Evolutionary conservation across 2,113 vertebrate genomes (phyloP).

Genomic region (Rhinopomastus cyanomelas): DNA sequence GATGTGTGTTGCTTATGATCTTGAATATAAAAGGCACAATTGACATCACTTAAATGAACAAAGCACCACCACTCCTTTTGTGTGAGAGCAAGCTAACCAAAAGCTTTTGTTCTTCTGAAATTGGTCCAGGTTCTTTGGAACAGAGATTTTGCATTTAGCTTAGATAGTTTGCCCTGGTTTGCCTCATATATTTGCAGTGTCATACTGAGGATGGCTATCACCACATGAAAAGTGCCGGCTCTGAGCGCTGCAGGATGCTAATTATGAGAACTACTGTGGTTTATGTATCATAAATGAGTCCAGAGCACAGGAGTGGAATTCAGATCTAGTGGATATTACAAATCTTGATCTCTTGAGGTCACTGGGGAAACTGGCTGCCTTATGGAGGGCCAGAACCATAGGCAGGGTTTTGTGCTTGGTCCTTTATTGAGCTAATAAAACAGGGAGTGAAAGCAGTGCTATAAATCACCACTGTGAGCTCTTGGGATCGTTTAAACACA

Average conservation of each 20-base stretch:
- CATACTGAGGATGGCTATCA: not conserved
- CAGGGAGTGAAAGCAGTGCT: not conserved
- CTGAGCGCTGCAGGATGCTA: not conserved
- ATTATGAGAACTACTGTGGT: not conserved
- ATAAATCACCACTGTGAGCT: not conserved
- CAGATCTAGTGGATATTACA: not conserved
- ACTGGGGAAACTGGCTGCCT: not conserved
- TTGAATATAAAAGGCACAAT: not conserved
- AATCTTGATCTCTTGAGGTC: not conserved
- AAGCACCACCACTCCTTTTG: not conserved
- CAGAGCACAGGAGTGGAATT: not conserved
- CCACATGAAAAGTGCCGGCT: not conserved
- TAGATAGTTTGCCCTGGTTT: not conserved
- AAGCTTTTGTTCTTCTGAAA: not conserved
- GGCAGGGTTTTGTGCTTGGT: not conserved
- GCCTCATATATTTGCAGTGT: not conserved
- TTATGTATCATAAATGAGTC: not conserved
- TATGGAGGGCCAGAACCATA: not conserved
- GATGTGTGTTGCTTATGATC: slow-evolving; percentile 32
- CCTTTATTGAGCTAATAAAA: not conserved
- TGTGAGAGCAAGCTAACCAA: not conserved
- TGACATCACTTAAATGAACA: not conserved
- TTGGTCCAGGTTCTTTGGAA: not conserved
- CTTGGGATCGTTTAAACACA: not conserved
- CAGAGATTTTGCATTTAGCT: not conserved